phyloP scores from a whole-genome alignment of 2,113 vertebrate species.

The Philantomba maxwellii region DNA sequence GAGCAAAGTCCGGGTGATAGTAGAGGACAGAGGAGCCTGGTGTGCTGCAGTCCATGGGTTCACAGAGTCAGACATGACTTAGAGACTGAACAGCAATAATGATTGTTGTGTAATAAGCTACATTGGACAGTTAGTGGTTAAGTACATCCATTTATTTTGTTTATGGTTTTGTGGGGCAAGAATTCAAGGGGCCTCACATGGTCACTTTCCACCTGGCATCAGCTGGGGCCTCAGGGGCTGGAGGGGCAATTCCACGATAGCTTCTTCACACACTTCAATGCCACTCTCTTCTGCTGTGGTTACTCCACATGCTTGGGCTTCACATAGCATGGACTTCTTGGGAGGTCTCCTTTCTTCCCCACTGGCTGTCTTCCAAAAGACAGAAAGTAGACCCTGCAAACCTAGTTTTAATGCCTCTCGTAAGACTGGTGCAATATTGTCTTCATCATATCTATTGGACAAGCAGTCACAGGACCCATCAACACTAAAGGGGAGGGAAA shows the following conservation, averaged over 20 bases:
- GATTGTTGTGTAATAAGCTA: neutral
- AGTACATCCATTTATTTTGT: neutral
- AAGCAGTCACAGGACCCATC: neutral
- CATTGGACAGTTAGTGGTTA: neutral
- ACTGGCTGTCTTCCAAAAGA: neutral
- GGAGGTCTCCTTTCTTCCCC: neutral
- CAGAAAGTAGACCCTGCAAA: neutral
- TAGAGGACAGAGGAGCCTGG: neutral
- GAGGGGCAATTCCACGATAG: neutral
- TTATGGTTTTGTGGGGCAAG: neutral
- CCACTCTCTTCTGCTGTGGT: neutral
- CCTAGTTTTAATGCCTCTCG: neutral
- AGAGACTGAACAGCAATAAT: neutral
- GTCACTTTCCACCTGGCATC: neutral
- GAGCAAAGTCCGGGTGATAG: neutral
- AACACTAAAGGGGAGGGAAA: neutral
- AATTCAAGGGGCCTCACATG: neutral
- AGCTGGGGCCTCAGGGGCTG: neutral
- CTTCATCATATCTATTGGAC: neutral
- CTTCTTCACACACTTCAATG: neutral
- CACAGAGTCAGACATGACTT: neutral
- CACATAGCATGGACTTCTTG: neutral
- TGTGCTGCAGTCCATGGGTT: neutral
- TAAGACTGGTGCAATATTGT: neutral
- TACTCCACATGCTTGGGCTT: neutral